These are phyloP conservation scores for Pachypanchax playfairii DNA, from an alignment of 2,113 vertebrate species.

Conservation along the genomic window DNA sequence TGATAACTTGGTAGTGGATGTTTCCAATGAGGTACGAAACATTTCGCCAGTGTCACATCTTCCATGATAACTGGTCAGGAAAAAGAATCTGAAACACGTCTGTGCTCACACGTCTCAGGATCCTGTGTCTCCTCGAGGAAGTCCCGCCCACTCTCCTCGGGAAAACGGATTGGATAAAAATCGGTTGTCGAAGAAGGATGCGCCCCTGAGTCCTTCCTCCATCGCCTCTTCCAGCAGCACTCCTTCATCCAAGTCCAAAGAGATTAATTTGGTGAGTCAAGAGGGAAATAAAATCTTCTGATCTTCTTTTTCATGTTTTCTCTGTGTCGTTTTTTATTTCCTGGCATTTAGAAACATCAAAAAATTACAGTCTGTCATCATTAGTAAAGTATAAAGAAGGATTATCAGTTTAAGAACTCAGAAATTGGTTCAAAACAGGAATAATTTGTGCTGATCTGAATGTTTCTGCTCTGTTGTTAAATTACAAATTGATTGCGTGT, in stretches of 20 bases:
- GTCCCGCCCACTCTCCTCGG: constrained; percentile 90
- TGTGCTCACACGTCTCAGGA: constrained; percentile 77
- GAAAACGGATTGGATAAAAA: constrained; percentile 94
- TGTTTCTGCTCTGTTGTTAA: not conserved
- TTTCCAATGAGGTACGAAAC: constrained; percentile 90
- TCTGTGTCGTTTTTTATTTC: constrained; percentile 31
- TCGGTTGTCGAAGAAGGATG: constrained; percentile 89
- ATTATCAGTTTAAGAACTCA: not conserved
- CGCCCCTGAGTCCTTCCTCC: constrained; percentile 91
- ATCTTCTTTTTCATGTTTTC: constrained; percentile 29
- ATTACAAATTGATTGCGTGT: no score
- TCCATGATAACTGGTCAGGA: not conserved
- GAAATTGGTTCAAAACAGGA: not conserved
- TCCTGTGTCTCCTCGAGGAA: constrained; percentile 87
- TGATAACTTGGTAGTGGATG: constrained; percentile 91
- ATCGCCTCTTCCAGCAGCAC: constrained; percentile 96
- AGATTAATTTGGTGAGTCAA: constrained; percentile 85
- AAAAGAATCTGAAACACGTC: not conserved
- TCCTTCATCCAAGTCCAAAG: constrained; percentile 95
- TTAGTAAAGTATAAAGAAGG: not conserved
- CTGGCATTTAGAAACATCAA: constrained; percentile 3
- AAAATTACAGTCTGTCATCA: not conserved
- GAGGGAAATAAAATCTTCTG: constrained; percentile 20
- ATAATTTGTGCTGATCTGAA: not conserved
- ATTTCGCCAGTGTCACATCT: accelerated